Percentiles rank a stretch among this genome's conserved stretches.
phyloP scores from a whole-genome alignment of 1,140 invertebrate species.

The Olivierus martensii region DNA sequence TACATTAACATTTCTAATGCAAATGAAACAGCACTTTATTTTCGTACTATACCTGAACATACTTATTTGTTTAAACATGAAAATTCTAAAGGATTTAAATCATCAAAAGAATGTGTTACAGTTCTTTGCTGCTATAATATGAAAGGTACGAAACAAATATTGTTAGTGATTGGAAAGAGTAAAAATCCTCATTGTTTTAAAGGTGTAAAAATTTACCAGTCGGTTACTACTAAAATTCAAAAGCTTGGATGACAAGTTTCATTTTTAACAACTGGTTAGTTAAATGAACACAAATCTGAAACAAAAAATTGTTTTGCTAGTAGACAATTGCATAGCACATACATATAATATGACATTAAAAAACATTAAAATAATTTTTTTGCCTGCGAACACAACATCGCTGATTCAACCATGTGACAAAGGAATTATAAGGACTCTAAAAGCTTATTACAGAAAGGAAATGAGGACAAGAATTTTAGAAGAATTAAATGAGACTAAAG shows the following conservation, averaged over 20 bases:
- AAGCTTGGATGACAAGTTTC: conserved; percentile 33
- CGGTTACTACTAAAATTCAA: conserved; percentile 31
- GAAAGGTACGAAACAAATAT: neutral
- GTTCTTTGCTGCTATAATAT: neutral
- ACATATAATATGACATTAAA: neutral
- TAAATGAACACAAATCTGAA: conserved; percentile 1
- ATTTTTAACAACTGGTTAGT: neutral
- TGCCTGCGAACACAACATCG: neutral
- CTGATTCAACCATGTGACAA: neutral
- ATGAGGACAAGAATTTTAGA: neutral
- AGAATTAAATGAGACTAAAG: neutral
- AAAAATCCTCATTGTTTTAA: conserved; percentile 35
- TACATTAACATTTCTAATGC: neutral
- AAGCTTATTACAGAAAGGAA: neutral
- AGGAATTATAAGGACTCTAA: neutral
- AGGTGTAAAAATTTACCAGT: conserved; percentile 28
- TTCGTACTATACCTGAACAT: neutral
- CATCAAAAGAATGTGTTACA: no score
- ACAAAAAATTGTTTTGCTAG: neutral
- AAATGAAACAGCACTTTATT: neutral
- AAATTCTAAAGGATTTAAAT: neutral
- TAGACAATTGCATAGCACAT: conserved; percentile 1
- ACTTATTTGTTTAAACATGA: neutral
- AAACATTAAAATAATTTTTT: neutral
- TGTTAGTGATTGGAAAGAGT: conserved; percentile 30